Evolutionary conservation across 2,888 invertebrate genomes (phyloP).

Genomic region (Nephrotoma guestfalica): DNA sequence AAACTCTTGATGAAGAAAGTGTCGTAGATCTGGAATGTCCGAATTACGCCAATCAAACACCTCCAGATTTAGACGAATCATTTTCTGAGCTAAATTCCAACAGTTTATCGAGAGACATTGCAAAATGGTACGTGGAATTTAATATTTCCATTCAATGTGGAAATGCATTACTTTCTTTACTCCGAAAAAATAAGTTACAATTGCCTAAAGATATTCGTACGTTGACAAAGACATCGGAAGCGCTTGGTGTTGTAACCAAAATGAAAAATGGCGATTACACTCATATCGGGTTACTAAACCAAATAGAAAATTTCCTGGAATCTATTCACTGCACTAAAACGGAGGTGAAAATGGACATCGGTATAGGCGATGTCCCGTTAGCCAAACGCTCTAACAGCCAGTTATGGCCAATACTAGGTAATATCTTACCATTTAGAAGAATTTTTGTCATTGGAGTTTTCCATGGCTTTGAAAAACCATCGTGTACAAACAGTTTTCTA

Average conservation of each 20-base stretch:
- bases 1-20: no score
- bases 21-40: no score
- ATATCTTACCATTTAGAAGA: not conserved
- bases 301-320: not conserved
- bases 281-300: not conserved
- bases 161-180: not conserved
- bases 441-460: not conserved
- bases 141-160: not conserved
- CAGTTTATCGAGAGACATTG: no score
- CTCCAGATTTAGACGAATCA: no score
- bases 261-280: not conserved
- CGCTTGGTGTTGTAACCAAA: not conserved
- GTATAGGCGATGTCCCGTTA: no score
- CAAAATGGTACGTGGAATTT: not conserved
- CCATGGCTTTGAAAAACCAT: no score
- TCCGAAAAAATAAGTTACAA: not conserved
- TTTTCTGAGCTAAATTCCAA: no score
- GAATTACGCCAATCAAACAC: no score
- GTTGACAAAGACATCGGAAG: not conserved
- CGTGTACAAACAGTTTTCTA: not conserved
- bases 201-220: not conserved
- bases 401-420: not conserved
- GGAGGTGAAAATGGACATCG: not conserved
- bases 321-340: not conserved
- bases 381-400: not conserved